These are phyloP conservation scores for Seriola quinqueradiata DNA, from an alignment of 2,113 vertebrate species.

Conservation along the genomic window DNA sequence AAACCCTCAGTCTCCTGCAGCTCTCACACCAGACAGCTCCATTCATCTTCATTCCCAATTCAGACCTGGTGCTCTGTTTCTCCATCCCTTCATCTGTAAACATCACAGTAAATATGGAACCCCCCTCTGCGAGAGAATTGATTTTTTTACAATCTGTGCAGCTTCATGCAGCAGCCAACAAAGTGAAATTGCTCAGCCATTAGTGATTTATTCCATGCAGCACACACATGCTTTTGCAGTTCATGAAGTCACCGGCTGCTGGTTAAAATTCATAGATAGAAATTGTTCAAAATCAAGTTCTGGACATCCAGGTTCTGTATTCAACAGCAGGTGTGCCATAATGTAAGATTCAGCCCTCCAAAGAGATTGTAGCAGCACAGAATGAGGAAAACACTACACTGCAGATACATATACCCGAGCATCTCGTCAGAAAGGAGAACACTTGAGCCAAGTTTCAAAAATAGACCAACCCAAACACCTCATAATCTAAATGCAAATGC, in stretches of 20 bases:
- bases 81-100: constrained; percentile 67
- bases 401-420: too few species aligned
- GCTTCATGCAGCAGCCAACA: constrained; percentile 42
- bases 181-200: constrained; percentile 40
- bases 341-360: too few species aligned
- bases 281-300: too few species aligned
- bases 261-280: neutral
- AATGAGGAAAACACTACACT: too few species aligned
- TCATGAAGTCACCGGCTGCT: neutral
- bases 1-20: constrained; percentile 42
- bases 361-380: too few species aligned
- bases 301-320: too few species aligned
- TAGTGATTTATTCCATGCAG: constrained; percentile 54
- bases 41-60: constrained; percentile 71
- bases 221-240: constrained; percentile 11
- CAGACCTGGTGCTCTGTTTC: constrained; percentile 53
- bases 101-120: constrained; percentile 68
- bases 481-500: constrained; percentile 12
- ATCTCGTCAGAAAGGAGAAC: neutral
- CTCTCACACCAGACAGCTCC: constrained; percentile 39
- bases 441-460: constrained; percentile 1
- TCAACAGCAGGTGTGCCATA: too few species aligned
- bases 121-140: constrained; percentile 46
- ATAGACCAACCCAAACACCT: neutral
- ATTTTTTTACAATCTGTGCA: constrained; percentile 55